Evolutionary conservation across 1,140 invertebrate genomes (phyloP), one percentile per base, ranked within the genome.

Genomic region (Atta cephalotes): DNA sequence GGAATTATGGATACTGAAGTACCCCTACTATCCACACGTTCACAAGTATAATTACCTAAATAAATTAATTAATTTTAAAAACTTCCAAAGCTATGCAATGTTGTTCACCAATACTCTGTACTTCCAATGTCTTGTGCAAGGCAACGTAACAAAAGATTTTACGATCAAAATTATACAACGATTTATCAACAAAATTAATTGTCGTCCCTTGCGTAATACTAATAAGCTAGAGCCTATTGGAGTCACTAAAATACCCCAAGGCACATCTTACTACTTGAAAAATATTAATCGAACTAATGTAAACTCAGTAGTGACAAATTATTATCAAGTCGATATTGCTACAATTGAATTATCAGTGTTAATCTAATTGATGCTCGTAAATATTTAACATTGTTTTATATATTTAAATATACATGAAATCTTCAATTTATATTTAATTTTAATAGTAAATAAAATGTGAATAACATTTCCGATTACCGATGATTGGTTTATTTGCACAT

Each of bases 281-380:
- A 97, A 97, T 28, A 96, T 98, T 62, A 98, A 98, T 93, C 92
- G 93, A 18, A 94, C 95, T 5, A 98, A 99, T 90, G 96, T 96
- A 3, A 99, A 98, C 94, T 98, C 98, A 6, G 31, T 98, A 62
- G 96, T 99, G 35, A 97, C 97, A 18, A 98, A 98, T 94, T 99
- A 98, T 94, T 99, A 99, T 95, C 98, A 99, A 94, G 97, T 96
- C 12, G 97, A 97, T 3, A 93, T 94, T 0, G 94, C 96, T 65
- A 96, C 96, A 2, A 96, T 97, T 0, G 95, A 96, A 56, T 95
- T 35, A 6, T 35, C 31, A 5, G 31, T 35, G 31, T 35, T 35
- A 35, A 35, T 35, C 6, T 6, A 35, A 0, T 0, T 35, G 6
- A 6, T 35, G 31, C 31, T 35, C 31, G 31, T 35, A 35, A 35